These are phyloP conservation scores for Montipora capitata DNA, from an alignment of 92 coral and sea anemone species.

Conservation along the genomic window DNA sequence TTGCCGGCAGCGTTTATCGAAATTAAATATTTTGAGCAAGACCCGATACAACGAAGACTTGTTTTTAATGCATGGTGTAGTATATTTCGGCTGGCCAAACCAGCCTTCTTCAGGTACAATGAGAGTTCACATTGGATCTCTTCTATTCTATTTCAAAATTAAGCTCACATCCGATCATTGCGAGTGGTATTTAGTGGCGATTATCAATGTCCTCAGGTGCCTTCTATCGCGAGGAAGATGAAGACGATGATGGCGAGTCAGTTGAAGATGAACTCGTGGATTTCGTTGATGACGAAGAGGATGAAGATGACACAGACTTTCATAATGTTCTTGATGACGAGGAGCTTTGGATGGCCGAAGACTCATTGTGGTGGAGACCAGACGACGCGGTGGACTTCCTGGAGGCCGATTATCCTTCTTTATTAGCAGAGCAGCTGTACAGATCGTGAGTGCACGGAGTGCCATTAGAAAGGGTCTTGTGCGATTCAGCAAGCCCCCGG, in stretches of 20 bases:
- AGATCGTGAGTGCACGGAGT: slow-evolving; percentile 1
- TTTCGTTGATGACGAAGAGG: slow-evolving; percentile 63
- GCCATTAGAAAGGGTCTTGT: no score
- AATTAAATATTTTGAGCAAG: no score
- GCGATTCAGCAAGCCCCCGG: background rate
- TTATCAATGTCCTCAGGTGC: slow-evolving; percentile 34
- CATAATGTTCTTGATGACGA: slow-evolving; percentile 52
- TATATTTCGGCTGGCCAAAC: no score
- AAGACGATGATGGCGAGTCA: slow-evolving; percentile 65
- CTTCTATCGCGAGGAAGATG: slow-evolving; percentile 58
- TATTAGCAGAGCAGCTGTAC: slow-evolving; percentile 45
- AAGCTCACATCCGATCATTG: no score
- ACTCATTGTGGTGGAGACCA: slow-evolving; percentile 60
- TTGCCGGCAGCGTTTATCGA: no score
- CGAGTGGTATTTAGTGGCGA: no score
- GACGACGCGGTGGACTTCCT: slow-evolving; percentile 79
- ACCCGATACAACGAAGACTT: no score
- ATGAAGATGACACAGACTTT: slow-evolving; percentile 43
- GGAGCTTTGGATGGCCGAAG: slow-evolving; percentile 53
- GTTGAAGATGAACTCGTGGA: slow-evolving; percentile 26
- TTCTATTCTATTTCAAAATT: no score
- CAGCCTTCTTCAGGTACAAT: no score
- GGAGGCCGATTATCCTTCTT: slow-evolving; percentile 87
- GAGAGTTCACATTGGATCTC: no score
- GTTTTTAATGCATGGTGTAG: no score